A percentile compares a stretch with the other conserved stretches of the same genome.
These are phyloP conservation scores for Chymomyza caudatula DNA, from an alignment of 2,888 invertebrate genomes.

Conservation along the genomic window DNA sequence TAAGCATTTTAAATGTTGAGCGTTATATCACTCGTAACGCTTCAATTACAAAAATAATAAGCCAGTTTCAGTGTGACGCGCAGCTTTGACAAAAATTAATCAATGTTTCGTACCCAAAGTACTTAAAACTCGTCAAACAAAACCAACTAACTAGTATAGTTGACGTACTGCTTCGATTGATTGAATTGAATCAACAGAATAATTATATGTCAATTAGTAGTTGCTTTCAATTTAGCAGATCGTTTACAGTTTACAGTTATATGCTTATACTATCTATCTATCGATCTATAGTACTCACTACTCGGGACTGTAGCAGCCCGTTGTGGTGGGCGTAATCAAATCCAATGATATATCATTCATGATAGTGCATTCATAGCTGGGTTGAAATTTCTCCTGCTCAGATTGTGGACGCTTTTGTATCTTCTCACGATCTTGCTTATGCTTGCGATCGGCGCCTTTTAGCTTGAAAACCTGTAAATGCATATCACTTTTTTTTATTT, in stretches of 20 bases:
- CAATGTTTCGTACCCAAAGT: not conserved
- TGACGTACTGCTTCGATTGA: slow-evolving; percentile 13
- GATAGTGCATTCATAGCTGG: slow-evolving; percentile 96
- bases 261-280: not conserved
- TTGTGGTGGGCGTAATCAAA: slow-evolving; percentile 60
- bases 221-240: not conserved
- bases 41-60: not conserved
- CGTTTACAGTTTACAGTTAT: not conserved
- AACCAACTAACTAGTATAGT: not conserved
- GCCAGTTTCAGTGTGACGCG: not conserved
- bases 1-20: too few species aligned
- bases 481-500: too few species aligned
- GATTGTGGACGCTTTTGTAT: slow-evolving; percentile 89
- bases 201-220: slow-evolving; percentile 23
- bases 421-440: slow-evolving; percentile 97
- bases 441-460: slow-evolving; percentile 97
- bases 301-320: slow-evolving; percentile 77
- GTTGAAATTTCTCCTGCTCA: slow-evolving; percentile 95
- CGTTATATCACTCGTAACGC: not conserved
- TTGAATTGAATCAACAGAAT: slow-evolving; percentile 16
- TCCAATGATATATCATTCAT: slow-evolving; percentile 87
- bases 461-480: slow-evolving; percentile 85
- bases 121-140: not conserved
- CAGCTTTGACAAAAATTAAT: not conserved
- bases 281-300: slow-evolving; percentile 69